Evolutionary conservation across 2,888 invertebrate genomes (phyloP).

Genomic region (Luperina testacea): DNA sequence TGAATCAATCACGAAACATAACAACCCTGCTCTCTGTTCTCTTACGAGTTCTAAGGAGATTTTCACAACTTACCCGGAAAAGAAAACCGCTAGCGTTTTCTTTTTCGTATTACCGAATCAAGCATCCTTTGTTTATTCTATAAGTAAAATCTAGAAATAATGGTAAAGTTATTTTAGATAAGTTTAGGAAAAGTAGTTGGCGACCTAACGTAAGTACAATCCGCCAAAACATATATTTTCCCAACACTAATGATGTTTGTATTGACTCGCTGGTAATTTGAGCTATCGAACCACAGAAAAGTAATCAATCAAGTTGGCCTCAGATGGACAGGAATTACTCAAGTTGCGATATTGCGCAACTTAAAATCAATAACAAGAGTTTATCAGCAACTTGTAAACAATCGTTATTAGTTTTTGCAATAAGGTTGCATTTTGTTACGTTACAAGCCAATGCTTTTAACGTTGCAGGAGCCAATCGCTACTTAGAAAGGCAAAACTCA

Average conservation of each 20-base stretch:
- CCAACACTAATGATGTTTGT: neutral
- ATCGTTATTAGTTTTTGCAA: neutral
- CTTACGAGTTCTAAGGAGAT: neutral
- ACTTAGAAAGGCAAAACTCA: neutral
- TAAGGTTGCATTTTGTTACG: conserved; percentile 18
- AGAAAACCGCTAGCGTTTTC: neutral
- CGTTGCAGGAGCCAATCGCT: neutral
- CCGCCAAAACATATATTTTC: neutral
- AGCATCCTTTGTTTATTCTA: neutral
- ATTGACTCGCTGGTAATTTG: conserved; percentile 25
- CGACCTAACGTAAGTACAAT: neutral
- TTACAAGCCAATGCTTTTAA: no score
- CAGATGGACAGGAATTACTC: conserved; percentile 7
- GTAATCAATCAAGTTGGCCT: conserved; percentile 38
- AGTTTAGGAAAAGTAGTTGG: neutral
- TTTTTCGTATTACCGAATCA: neutral
- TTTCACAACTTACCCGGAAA: conserved; percentile 4
- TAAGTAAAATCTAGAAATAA: neutral
- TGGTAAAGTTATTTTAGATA: neutral
- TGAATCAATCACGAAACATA: neutral
- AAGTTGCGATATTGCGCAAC: conserved; percentile 28
- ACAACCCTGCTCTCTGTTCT: neutral
- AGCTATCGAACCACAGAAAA: conserved; percentile 29
- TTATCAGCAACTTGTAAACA: conserved; percentile 11
- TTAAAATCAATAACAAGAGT: conserved; percentile 34